phyloP scores from a whole-genome alignment of 2,797 vertebrate species.

The Myotis vivesi region DNA sequence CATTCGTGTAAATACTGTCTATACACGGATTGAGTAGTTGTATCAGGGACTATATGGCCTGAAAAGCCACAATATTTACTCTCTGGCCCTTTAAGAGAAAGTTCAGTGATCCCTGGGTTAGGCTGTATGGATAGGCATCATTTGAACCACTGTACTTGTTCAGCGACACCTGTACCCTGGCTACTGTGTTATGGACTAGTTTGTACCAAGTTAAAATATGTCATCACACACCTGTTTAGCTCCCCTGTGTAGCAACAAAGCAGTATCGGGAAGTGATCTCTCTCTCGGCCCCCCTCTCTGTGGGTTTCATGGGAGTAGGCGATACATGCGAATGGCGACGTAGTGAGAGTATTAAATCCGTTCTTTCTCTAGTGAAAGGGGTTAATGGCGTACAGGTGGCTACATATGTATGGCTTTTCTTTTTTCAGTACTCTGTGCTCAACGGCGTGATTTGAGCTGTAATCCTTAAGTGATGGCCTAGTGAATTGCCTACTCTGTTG shows the following conservation, averaged over 20 bases:
- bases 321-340: not conserved
- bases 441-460: not conserved
- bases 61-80: not conserved
- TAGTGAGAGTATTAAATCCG: not conserved
- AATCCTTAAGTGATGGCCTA: slow-evolving; percentile 23
- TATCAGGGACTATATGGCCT: not conserved
- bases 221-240: not conserved
- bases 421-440: not conserved
- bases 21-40: not conserved
- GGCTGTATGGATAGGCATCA: not conserved
- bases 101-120: not conserved
- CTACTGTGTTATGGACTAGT: not conserved
- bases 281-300: not conserved
- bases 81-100: not conserved
- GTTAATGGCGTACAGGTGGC: slow-evolving; percentile 42
- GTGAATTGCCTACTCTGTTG: not conserved
- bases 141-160: not conserved
- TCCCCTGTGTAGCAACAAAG: not conserved
- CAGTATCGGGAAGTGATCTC: not conserved
- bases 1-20: not conserved
- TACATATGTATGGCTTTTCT: not conserved
- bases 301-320: not conserved
- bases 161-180: not conserved
- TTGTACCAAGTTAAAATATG: not conserved
- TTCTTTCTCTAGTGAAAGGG: slow-evolving; percentile 4